phyloP scores from a whole-genome alignment of 35 echinoderm and acorn worm species.

The Heliocidaris erythrogramma region DNA sequence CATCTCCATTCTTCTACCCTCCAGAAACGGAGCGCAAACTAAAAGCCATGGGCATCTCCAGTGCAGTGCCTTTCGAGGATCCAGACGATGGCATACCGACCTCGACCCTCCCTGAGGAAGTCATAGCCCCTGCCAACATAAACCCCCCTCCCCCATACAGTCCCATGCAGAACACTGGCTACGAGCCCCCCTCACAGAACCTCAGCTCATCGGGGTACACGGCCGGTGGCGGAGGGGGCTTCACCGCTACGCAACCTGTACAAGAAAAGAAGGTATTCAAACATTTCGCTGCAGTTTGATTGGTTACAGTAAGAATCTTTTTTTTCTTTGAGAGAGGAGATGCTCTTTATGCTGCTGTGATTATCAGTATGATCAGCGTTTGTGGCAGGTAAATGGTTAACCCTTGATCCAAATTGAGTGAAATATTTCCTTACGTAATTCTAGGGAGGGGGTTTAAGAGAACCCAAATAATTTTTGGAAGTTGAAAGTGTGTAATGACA shows the following conservation, averaged over 20 bases:
- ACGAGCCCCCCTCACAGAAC: not conserved
- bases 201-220: not conserved
- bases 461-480: too few species aligned
- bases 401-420: too few species aligned
- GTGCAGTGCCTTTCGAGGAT: conserved; percentile 72
- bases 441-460: too few species aligned
- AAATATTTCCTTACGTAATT: too few species aligned
- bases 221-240: not conserved
- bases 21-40: conserved; percentile 88
- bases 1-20: not conserved
- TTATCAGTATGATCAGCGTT: too few species aligned
- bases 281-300: too few species aligned
- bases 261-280: conserved; percentile 34
- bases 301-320: not conserved
- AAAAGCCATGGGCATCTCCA: conserved; percentile 88
- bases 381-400: too few species aligned
- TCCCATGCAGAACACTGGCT: conserved; percentile 17
- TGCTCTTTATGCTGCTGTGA: too few species aligned
- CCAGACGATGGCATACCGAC: conserved; percentile 78
- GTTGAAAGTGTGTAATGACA: too few species aligned
- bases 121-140: conserved; percentile 63
- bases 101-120: not conserved
- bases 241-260: not conserved
- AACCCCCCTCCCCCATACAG: conserved; percentile 72
- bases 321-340: too few species aligned